These are phyloP conservation scores for Apodemus speciosus DNA, from an alignment of 2,113 vertebrate species.

Conservation along the genomic window DNA sequence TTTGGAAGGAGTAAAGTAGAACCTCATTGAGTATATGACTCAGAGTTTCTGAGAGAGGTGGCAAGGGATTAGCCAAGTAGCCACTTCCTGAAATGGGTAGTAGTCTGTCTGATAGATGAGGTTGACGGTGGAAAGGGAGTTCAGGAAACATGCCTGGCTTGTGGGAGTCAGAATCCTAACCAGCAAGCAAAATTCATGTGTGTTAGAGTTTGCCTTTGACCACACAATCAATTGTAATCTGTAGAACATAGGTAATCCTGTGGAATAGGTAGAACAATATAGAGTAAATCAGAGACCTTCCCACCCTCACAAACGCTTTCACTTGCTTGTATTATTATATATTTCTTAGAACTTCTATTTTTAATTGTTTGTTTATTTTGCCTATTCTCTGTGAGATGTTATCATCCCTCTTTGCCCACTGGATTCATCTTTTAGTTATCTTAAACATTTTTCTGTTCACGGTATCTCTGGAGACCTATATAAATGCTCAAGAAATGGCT, in stretches of 20 bases:
- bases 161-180: not conserved
- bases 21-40: not conserved
- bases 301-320: not conserved
- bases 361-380: not conserved
- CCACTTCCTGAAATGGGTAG: not conserved
- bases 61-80: not conserved
- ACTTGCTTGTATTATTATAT: not conserved
- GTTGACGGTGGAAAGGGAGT: not conserved
- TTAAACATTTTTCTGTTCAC: not conserved
- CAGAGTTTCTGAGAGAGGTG: not conserved
- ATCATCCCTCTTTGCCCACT: not conserved
- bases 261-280: not conserved
- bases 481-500: not conserved
- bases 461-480: not conserved
- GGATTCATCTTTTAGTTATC: not conserved
- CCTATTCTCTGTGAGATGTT: not conserved
- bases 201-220: slow-evolving; percentile 15
- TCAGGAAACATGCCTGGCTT: not conserved
- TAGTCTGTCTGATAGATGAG: not conserved
- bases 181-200: not conserved
- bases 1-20: not conserved
- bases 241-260: not conserved
- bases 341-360: not conserved
- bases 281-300: not conserved
- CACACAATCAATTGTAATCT: not conserved